phyloP scores from a whole-genome alignment of 92 coral and sea anemone genomes.

The Nematostella vectensis region DNA sequence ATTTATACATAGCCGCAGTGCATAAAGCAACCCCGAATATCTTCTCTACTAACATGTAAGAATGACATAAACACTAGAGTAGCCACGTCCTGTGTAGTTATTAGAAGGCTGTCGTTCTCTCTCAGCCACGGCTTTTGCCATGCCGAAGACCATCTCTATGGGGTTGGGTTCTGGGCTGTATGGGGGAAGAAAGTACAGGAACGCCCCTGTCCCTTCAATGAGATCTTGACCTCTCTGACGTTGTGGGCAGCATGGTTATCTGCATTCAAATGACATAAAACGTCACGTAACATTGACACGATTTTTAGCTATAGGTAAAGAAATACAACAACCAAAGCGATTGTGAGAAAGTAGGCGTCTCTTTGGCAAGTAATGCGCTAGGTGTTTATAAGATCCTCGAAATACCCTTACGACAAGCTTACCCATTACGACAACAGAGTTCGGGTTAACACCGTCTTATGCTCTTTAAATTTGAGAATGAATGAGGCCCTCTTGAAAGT shows the following conservation, averaged over 20 bases:
- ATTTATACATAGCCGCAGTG: not conserved
- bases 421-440: not conserved
- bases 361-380: no score
- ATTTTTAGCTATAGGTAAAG: no score
- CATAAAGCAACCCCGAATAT: not conserved
- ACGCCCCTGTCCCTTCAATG: not conserved
- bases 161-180: conserved; percentile 4
- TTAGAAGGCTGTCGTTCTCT: not conserved
- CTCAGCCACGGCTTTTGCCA: not conserved
- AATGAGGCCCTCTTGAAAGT: no score
- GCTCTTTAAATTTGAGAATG: no score
- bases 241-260: conserved; percentile 1
- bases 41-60: not conserved
- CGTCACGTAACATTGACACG: no score
- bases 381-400: no score
- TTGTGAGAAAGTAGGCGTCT: no score
- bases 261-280: no score
- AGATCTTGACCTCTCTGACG: not conserved
- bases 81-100: not conserved
- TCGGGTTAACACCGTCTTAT: not conserved
- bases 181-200: not conserved
- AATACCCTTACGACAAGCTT: no score
- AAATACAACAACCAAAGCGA: no score
- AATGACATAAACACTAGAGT: not conserved
- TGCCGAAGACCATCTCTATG: not conserved